Evolutionary conservation across 92 coral and sea anemone species (phyloP), one percentile per base, ranked within the genome.

Genomic region (Zoanthus sociatus): DNA sequence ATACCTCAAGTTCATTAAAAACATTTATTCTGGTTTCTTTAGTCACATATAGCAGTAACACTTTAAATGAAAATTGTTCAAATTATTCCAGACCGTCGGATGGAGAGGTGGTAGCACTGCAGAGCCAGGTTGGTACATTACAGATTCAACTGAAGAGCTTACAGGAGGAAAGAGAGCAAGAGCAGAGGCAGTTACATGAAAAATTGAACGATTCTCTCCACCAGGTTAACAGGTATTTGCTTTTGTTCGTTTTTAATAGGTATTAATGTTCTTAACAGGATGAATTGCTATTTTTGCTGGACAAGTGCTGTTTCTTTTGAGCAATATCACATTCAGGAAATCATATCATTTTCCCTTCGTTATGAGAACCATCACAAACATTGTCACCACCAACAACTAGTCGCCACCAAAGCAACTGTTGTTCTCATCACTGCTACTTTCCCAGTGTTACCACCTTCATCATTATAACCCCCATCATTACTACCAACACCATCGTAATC

Each of bases 151-250:
- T 96, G 73, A 88, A 97, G 53, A 56, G 79, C 9, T 79, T 90
- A 64, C 90, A 77, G 55, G 86, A 60, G 71, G 97, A 96, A 82
- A 95, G 95, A 84, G 99, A 96, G 26, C 90, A 89, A 46, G 98
- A 95, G 67, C 95, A 91, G 37, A 92, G 78, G 71, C 87, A 92
- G 48, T 91, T 95, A 96, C 96, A 93, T 73, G 94, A 93, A 69
- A 95, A 95, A 88, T 89, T 90, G 82, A 94, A 95, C 53, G 82
- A 79, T 33, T 50, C 97, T n/a, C 70, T 94, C 60, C 90, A 89
- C 84, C 93, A 93, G 45, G 78, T 93, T 55, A 96, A 92, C 86
- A 92, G 95, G 98, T 96, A 81, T 12, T 47, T 64, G 10, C 13
- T 45, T 16, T 33, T 20, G 9, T 47, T 48, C 15, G 5, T 16